phyloP scores from a whole-genome alignment of 2,888 invertebrate genomes.

The Timandra comae region DNA sequence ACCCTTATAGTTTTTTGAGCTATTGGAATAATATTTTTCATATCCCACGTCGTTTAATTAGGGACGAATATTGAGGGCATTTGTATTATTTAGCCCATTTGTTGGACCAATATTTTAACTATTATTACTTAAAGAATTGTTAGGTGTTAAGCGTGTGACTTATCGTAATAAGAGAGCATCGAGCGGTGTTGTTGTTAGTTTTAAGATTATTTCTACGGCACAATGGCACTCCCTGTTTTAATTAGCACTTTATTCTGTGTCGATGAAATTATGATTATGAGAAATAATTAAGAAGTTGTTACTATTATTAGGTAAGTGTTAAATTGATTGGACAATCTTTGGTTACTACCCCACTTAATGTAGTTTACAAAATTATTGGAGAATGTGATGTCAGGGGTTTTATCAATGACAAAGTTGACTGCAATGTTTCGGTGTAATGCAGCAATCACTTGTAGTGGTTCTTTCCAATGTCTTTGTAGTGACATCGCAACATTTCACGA shows the following conservation, averaged over 20 bases:
- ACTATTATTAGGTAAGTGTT: conserved; percentile 77
- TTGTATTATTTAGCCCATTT: conserved; percentile 78
- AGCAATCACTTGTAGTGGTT: conserved; percentile 41
- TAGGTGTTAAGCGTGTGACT: conserved; percentile 77
- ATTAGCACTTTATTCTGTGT: conserved; percentile 77
- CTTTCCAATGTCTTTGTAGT: conserved; percentile 38
- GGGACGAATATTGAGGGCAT: conserved; percentile 77
- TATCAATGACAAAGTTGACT: conserved; percentile 76
- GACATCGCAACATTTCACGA: conserved; percentile 47
- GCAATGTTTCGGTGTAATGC: conserved; percentile 52
- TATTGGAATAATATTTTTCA: conserved; percentile 76
- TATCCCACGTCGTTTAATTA: conserved; percentile 76
- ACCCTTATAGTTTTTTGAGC: conserved; percentile 74
- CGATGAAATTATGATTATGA: conserved; percentile 74
- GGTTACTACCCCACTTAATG: conserved; percentile 71
- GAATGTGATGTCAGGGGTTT: conserved; percentile 74
- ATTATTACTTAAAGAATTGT: conserved; percentile 77
- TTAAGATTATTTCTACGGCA: conserved; percentile 73
- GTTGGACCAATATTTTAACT: conserved; percentile 78
- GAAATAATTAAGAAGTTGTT: conserved; percentile 75
- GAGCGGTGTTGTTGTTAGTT: conserved; percentile 76
- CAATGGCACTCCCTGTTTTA: conserved; percentile 77
- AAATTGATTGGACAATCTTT: conserved; percentile 76
- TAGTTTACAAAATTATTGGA: conserved; percentile 71
- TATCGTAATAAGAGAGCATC: conserved; percentile 75